A percentile compares a stretch with the other conserved stretches of the same genome.
Conservation (phyloP, 2,888 invertebrate species). For the Nomada ferruginata region DNA sequence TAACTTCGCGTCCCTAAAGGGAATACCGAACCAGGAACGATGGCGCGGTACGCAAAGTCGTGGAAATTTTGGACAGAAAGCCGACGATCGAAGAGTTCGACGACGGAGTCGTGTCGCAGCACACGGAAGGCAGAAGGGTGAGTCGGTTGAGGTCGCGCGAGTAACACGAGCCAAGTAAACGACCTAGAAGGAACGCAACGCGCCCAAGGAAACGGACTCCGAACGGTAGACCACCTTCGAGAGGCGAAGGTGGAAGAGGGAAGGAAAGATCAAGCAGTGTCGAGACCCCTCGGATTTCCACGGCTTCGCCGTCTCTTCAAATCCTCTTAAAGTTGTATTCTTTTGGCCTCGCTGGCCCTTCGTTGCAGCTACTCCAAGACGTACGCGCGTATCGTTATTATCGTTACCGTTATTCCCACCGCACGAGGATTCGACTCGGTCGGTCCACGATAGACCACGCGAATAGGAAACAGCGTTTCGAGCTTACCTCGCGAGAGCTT, state of each 20-base stretch:
- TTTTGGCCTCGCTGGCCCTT: conserved; percentile 82
- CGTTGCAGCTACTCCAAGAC: conserved; percentile 59
- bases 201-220: conserved; percentile 58
- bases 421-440: not conserved
- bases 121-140: conserved; percentile 30
- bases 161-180: conserved; percentile 77
- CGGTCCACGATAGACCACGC: not conserved
- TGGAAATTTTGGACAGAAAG: not conserved
- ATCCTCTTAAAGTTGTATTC: conserved; percentile 84
- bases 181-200: conserved; percentile 56
- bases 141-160: conserved; percentile 53
- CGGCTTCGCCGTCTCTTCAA: conserved; percentile 83
- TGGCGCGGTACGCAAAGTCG: not conserved
- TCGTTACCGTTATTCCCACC: not conserved
- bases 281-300: conserved; percentile 84
- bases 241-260: conserved; percentile 47
- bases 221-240: conserved; percentile 6
- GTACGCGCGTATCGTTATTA: conserved; percentile 54
- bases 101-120: conserved; percentile 26
- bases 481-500: conserved; percentile 93
- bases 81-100: not conserved
- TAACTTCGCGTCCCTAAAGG: not conserved
- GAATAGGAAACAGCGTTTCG: not conserved
- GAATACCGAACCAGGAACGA: not conserved
- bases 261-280: conserved; percentile 81